Conservation (phyloP, 2,888 invertebrate species). For the Drosophila atroscutellata region DNA sequence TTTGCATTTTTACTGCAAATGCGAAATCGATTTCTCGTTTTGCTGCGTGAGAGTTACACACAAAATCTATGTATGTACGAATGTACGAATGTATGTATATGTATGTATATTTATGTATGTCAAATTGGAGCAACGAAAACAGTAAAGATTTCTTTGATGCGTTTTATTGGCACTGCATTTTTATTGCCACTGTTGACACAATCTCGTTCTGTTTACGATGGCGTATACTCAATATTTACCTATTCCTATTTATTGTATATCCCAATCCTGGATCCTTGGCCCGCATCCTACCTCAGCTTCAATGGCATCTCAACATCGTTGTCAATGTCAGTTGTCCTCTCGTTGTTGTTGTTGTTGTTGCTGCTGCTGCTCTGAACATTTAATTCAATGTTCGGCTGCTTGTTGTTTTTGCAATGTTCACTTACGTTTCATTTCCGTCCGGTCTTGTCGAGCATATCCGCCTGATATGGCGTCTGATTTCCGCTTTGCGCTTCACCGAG, state of each 20-base stretch:
- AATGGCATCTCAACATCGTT: constrained; percentile 47
- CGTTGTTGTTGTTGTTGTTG: not conserved
- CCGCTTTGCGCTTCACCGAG: constrained; percentile 65
- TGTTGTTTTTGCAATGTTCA: constrained; percentile 52
- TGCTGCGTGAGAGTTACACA: constrained; percentile 25
- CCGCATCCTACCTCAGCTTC: constrained; percentile 20
- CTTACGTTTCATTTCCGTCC: constrained; percentile 66
- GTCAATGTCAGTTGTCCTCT: constrained; percentile 16
- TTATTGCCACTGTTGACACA: constrained; percentile 32
- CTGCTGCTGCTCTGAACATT: constrained; percentile 21
- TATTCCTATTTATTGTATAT: constrained; percentile 10
- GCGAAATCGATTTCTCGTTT: constrained; percentile 62
- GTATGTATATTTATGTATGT: not conserved
- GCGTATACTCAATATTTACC: constrained; percentile 45
- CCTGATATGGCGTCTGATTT: constrained; percentile 74
- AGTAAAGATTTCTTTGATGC: constrained; percentile 38
- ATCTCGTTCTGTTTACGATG: constrained; percentile 24
- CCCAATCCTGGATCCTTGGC: not conserved
- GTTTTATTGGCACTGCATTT: constrained; percentile 48
- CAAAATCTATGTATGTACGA: constrained; percentile 12
- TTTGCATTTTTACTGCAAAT: constrained; percentile 67
- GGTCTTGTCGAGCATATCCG: constrained; percentile 65
- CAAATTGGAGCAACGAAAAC: constrained; percentile 22
- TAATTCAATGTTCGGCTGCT: constrained; percentile 42
- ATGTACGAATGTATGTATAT: constrained; percentile 12